These are phyloP conservation scores for Heliconius hortense DNA, from an alignment of 2,888 invertebrate genomes.

Conservation along the genomic window DNA sequence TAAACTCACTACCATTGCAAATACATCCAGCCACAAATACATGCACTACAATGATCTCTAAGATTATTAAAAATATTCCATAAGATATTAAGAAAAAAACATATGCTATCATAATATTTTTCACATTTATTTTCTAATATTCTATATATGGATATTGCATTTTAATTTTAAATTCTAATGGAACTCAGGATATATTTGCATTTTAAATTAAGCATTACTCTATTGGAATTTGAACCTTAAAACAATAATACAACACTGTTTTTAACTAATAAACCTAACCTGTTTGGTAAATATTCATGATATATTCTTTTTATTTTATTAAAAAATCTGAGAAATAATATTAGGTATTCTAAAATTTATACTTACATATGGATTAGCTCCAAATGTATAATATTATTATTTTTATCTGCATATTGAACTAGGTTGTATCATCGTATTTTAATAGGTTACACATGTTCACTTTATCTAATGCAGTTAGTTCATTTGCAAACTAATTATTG, in stretches of 20 bases:
- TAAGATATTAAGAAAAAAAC: too few relatives aligned
- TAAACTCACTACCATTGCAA: neutral
- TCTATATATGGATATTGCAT: neutral
- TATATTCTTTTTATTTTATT: neutral
- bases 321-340: neutral
- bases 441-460: conserved; percentile 43
- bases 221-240: neutral
- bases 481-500: conserved; percentile 23
- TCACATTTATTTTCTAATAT: neutral
- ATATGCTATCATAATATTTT: too few relatives aligned
- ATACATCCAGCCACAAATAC: too few relatives aligned
- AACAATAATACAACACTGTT: neutral
- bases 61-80: too few relatives aligned
- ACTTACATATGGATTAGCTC: neutral
- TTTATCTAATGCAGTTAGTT: conserved; percentile 33
- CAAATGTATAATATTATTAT: conserved; percentile 37
- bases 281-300: neutral
- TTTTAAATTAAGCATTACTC: neutral
- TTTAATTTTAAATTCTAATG: neutral
- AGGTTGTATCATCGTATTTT: conserved; percentile 35
- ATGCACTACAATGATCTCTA: too few relatives aligned
- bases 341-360: neutral
- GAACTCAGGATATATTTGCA: neutral
- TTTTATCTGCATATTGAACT: conserved; percentile 37
- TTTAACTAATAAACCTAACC: neutral